Conservation (phyloP, 2,797 vertebrate species). For the Sorex maritimensis region DNA sequence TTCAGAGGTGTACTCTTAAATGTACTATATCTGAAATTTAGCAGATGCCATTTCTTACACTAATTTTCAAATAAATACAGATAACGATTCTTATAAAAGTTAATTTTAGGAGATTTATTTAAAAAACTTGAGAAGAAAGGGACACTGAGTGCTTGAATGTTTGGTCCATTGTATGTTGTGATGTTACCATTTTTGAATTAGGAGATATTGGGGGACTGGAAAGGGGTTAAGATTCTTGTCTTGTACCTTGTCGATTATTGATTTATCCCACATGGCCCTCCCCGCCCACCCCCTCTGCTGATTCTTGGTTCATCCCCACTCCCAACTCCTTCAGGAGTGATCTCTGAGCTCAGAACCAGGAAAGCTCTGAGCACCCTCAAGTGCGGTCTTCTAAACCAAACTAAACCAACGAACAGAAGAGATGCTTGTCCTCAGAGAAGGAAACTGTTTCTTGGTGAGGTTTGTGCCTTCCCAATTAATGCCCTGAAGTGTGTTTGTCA, state of each 20-base stretch:
- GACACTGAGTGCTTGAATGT: not conserved
- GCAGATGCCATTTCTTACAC: slow-evolving; percentile 24
- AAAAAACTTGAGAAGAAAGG: slow-evolving; percentile 6
- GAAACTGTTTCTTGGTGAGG: not conserved
- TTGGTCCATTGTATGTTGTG: slow-evolving; percentile 1
- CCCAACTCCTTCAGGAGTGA: no score
- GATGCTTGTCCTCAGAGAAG: slow-evolving; percentile 7
- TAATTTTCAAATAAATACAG: slow-evolving; percentile 47
- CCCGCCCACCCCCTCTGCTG: no score
- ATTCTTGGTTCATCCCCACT: no score
- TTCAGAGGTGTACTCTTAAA: not conserved
- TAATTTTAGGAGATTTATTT: slow-evolving; percentile 32
- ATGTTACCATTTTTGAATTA: slow-evolving; percentile 45
- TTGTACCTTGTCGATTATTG: no score
- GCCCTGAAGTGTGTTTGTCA: slow-evolving; percentile 19
- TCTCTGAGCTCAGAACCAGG: no score
- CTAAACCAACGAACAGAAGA: no score
- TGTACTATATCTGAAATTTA: slow-evolving; percentile 3
- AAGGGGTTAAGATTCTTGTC: no score
- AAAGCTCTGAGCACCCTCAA: no score
- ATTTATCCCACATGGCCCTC: no score
- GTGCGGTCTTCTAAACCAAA: no score
- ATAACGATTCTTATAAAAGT: slow-evolving; percentile 54
- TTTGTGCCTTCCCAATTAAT: not conserved
- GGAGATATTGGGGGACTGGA: not conserved